Conservation (phyloP, 64 coral and sea anemone genomes). For the Pachyseris speciosa region DNA sequence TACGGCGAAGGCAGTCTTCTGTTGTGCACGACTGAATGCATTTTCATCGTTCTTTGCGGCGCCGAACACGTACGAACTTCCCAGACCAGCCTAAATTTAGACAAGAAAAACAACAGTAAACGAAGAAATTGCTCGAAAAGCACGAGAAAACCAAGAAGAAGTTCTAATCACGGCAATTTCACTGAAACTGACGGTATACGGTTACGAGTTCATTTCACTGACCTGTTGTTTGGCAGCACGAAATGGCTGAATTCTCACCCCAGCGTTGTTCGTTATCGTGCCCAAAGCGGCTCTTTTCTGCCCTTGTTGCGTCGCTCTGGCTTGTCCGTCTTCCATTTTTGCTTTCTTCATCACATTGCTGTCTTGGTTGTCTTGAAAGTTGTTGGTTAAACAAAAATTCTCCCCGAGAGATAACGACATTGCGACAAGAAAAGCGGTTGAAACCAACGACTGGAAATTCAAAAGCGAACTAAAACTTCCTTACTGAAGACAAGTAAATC, state of each 20-base stretch:
- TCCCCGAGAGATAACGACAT: constrained; percentile 93
- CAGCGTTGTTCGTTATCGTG: constrained; percentile 92
- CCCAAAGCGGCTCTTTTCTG: constrained; percentile 88
- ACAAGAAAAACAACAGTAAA: neutral
- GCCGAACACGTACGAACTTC: neutral
- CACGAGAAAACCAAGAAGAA: neutral
- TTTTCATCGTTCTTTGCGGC: constrained; percentile 91
- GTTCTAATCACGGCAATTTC: neutral
- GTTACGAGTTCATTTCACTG: neutral
- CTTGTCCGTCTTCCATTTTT: constrained; percentile 87
- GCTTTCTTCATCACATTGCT: constrained; percentile 84
- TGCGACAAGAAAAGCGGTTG: constrained; percentile 20
- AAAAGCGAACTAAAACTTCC: constrained; percentile 14
- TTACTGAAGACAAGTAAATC: neutral
- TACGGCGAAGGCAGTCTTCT: constrained; percentile 68
- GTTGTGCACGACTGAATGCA: constrained; percentile 62
- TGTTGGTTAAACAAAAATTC: constrained; percentile 77
- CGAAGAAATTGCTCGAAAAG: no score
- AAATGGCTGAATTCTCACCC: constrained; percentile 88
- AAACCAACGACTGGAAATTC: constrained; percentile 16
- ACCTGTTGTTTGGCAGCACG: constrained; percentile 84
- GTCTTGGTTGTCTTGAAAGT: constrained; percentile 77
- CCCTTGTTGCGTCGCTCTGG: constrained; percentile 62
- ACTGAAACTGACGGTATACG: neutral
- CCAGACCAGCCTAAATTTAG: constrained; percentile 36